Evolutionary conservation across 2,888 invertebrate species (phyloP), one percentile per base, ranked within the genome.

Genomic region (Salpingus planirostris): DNA sequence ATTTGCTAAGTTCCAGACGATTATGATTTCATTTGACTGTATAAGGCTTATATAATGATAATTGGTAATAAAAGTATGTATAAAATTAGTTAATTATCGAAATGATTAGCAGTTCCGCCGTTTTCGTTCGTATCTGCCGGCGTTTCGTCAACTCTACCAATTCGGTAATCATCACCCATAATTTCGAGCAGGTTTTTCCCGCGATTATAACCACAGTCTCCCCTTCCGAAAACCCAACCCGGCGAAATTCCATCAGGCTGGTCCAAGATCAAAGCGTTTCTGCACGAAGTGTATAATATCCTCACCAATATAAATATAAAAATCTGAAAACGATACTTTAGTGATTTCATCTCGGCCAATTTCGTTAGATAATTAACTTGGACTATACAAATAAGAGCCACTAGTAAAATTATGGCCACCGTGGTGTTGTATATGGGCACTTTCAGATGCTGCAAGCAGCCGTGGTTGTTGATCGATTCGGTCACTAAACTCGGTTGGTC

Each of bases 201-300:
- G 23, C 50, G 44, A 21, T 50, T 43, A 36, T 55, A 57, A 14
- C 59, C 60, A 33, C 58, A 61, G 46, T 60, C 63, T 5, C 60
- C 60, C 42, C 60, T 48, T 7, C 60, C 60, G 38, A 67, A 58
- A 29, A 73, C 57, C 57, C 59, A 64, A 11, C 63, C 73, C 22
- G 65, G 65, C 12, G 71, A 69, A 24, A 43, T 36, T 7, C 69
- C 71, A 27, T 55, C 59, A 38, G 62, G 64, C 55, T 69, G 65
- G 5, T 70, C 69, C 41, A 74, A 58, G 31, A 70, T 65, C 2
- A 23, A 11, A 11, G 74, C 70, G 46, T 69, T 69, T 36, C 69
- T 65, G 30, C 71, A 68, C 11, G 72, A 70, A 14, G 69, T 67
- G 38, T 71, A 71, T 37, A 76, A 54, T 42, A 73, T 58, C 50